Evolutionary conservation across 2,888 invertebrate genomes (phyloP).

Genomic region (Metacarcinus magister): DNA sequence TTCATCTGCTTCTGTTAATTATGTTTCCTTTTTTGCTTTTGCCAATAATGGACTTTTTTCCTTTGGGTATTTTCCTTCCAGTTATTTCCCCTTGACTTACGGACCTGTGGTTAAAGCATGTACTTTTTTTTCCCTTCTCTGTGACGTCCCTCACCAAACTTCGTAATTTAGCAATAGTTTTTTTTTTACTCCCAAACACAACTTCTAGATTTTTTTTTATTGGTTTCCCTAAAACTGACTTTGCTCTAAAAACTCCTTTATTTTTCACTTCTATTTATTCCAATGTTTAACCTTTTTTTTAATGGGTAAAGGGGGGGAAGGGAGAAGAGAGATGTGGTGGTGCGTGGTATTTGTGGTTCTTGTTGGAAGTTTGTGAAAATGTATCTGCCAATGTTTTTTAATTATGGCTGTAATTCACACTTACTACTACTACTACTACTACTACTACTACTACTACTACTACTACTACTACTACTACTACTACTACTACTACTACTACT

Average conservation of each 20-base stretch:
- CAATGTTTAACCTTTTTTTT: background rate
- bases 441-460: constrained; percentile 51
- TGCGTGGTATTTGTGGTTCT: background rate
- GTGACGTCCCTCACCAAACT: background rate
- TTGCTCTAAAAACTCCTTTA: background rate
- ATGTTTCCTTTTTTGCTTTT: too few species aligned
- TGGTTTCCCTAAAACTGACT: background rate
- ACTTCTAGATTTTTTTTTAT: background rate
- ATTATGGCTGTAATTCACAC: background rate
- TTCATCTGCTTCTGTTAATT: too few species aligned
- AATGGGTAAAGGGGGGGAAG: too few species aligned
- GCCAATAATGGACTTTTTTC: too few species aligned
- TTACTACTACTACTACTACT: constrained; percentile 28
- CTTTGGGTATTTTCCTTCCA: background rate
- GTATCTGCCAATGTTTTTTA: background rate
- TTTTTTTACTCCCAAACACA: background rate
- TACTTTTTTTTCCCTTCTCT: background rate
- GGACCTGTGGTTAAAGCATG: background rate
- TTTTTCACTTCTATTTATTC: background rate
- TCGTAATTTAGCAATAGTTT: background rate
- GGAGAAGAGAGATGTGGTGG: too few species aligned
- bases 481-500: constrained; percentile 40
- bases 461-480: constrained; percentile 54
- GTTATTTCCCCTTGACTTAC: background rate
- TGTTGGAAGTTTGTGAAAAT: background rate